Evolutionary conservation across 2,888 invertebrate species (phyloP).

Genomic region (Balanococcus diminutus): DNA sequence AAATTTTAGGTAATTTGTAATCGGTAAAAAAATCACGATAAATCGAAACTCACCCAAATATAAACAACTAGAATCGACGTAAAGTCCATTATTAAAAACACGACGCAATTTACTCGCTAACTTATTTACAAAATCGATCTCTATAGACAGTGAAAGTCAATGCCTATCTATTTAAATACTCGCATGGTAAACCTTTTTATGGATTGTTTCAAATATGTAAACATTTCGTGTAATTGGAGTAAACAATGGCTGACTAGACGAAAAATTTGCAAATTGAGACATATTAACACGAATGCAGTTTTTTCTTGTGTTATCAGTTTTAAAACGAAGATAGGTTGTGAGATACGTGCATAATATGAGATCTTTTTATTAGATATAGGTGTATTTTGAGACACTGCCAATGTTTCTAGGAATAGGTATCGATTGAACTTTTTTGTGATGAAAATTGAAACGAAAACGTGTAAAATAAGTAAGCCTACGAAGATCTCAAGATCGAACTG

Average conservation of each 20-base stretch:
- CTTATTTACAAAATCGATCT: not conserved
- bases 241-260: not conserved
- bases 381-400: not conserved
- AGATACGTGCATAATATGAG: not conserved
- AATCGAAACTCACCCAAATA: not conserved
- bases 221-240: not conserved
- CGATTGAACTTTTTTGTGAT: no score
- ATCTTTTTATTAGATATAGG: not conserved
- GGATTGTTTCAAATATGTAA: not conserved
- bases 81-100: not conserved
- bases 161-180: not conserved
- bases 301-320: not conserved
- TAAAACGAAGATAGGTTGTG: not conserved
- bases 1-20: not conserved
- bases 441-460: no score
- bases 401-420: no score
- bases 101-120: not conserved
- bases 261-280: not conserved
- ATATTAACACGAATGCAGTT: not conserved
- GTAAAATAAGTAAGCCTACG: no score
- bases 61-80: not conserved
- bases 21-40: not conserved
- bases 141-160: not conserved
- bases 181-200: not conserved
- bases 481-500: no score